phyloP scores from a whole-genome alignment of 2,113 vertebrate species.

The Pomatorhinus ruficollis region DNA sequence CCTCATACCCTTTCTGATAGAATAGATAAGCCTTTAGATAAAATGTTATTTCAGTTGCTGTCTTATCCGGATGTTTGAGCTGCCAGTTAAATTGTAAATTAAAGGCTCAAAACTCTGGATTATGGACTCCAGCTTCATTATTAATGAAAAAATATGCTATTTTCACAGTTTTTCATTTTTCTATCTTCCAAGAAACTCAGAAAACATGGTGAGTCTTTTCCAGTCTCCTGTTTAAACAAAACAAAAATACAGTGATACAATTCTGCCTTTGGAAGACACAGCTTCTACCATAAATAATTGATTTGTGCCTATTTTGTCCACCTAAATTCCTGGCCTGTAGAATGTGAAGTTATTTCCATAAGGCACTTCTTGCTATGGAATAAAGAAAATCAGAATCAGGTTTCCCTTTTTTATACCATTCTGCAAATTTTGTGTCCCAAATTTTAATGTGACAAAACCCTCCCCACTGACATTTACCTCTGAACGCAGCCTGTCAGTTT shows the following conservation, averaged over 20 bases:
- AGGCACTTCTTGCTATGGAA: neutral
- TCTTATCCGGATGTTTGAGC: conserved; percentile 63
- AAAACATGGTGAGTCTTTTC: neutral
- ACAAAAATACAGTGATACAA: neutral
- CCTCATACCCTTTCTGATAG: conserved; percentile 77
- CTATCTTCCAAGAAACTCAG: neutral
- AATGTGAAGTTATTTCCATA: neutral
- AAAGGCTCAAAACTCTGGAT: conserved; percentile 65
- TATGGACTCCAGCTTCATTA: conserved; percentile 55
- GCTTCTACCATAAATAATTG: neutral
- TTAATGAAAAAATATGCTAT: conserved; percentile 47
- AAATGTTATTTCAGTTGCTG: conserved; percentile 74
- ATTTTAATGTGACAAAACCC: neutral
- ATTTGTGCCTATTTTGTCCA: neutral
- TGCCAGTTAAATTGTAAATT: conserved; percentile 72
- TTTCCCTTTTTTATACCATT: neutral
- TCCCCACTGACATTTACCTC: neutral
- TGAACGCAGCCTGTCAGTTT: neutral
- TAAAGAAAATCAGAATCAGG: neutral
- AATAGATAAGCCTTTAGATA: conserved; percentile 79
- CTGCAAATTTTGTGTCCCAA: neutral
- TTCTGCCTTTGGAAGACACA: neutral
- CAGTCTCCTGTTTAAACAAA: neutral
- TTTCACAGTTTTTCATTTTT: conserved; percentile 30
- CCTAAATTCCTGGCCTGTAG: neutral